These are phyloP conservation scores for Vollenhovia emeryi DNA, from an alignment of 1,140 invertebrate species.

Conservation along the genomic window DNA sequence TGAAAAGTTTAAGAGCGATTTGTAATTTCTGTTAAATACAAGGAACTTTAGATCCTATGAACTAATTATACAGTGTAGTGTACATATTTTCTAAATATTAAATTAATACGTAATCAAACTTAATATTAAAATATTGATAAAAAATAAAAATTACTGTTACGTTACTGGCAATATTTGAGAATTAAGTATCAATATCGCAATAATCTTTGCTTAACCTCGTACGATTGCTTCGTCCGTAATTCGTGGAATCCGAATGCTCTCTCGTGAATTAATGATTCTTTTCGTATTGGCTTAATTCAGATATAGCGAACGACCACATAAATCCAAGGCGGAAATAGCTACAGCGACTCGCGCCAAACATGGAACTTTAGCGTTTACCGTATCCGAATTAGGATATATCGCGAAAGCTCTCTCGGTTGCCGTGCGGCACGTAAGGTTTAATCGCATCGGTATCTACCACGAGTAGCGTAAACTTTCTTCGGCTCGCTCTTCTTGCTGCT, in stretches of 20 bases:
- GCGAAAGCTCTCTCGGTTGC: conserved; percentile 24
- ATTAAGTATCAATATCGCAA: background rate
- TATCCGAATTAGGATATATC: conserved; percentile 31
- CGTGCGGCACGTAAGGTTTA: conserved; percentile 29
- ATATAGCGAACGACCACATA: background rate
- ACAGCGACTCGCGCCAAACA: conserved; percentile 12
- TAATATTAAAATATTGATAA: background rate
- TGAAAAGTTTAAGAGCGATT: background rate
- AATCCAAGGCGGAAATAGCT: conserved; percentile 22
- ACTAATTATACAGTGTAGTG: background rate
- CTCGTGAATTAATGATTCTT: background rate
- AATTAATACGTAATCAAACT: background rate
- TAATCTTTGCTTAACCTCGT: background rate
- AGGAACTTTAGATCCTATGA: background rate
- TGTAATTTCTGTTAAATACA: background rate
- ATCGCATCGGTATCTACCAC: conserved; percentile 52
- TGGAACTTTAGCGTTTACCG: conserved; percentile 42
- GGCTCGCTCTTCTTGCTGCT: conserved; percentile 18
- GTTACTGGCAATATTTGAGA: background rate
- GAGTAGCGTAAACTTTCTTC: conserved; percentile 61
- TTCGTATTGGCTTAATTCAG: background rate
- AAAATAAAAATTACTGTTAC: background rate
- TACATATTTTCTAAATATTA: background rate
- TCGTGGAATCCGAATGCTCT: background rate
- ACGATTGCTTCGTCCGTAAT: background rate